phyloP scores from a whole-genome alignment of 2,888 invertebrate genomes.

The Sarcophaga subvicina region DNA sequence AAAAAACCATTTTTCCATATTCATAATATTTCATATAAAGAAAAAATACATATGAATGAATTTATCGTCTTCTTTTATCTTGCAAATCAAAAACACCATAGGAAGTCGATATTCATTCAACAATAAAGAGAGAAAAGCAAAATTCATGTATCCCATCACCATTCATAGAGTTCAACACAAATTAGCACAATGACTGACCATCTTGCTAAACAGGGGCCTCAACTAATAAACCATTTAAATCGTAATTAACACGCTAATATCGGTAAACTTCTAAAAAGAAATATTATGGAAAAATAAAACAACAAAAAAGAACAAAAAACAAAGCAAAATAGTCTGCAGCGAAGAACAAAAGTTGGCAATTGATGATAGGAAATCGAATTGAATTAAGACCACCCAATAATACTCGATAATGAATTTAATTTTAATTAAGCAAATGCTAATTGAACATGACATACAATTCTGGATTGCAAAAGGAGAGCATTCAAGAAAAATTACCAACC shows the following conservation, averaged over 20 bases:
- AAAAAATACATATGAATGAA: conserved; percentile 54
- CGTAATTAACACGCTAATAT: conserved; percentile 65
- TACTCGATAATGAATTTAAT: conserved; percentile 63
- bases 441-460: conserved; percentile 44
- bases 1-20: neutral
- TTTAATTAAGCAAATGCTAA: conserved; percentile 66
- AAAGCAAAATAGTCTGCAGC: too few species aligned
- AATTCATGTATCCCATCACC: conserved; percentile 31
- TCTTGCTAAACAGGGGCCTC: conserved; percentile 31
- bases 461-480: neutral
- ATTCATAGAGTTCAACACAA: conserved; percentile 25
- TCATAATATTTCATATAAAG: neutral
- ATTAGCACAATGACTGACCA: conserved; percentile 41
- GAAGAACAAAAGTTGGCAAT: too few species aligned
- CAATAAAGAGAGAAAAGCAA: conserved; percentile 23
- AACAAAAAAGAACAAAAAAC: conserved; percentile 4
- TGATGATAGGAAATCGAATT: conserved; percentile 33
- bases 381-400: conserved; percentile 65
- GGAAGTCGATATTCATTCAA: conserved; percentile 53
- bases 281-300: neutral
- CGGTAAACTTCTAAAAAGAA: conserved; percentile 64
- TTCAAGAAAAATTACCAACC: neutral
- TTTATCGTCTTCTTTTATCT: conserved; percentile 11
- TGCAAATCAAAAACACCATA: conserved; percentile 56
- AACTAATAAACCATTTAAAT: conserved; percentile 59